A percentile compares a stretch with the other conserved stretches of the same genome.
These are phyloP conservation scores for Himantopus leucocephalus DNA, from an alignment of 2,113 vertebrate species.

Conservation along the genomic window DNA sequence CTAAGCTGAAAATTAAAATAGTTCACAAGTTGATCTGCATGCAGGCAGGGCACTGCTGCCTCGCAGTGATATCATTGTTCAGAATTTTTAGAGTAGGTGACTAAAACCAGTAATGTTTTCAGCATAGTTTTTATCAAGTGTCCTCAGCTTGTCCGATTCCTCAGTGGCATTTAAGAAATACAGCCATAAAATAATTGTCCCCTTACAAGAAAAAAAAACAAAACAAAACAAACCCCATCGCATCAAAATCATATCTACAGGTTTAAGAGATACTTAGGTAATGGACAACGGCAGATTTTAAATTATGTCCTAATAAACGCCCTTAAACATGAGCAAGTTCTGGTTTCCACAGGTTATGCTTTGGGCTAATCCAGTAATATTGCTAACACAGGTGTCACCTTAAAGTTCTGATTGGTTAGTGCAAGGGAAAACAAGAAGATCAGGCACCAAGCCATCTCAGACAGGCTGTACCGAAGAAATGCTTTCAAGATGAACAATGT, in stretches of 20 bases:
- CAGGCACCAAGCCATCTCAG: background rate
- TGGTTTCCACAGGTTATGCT: background rate
- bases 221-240: background rate
- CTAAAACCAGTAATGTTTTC: background rate
- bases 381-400: background rate
- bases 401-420: background rate
- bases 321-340: background rate
- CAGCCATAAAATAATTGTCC: background rate
- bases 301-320: background rate
- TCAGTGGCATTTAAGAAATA: background rate
- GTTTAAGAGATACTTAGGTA: background rate
- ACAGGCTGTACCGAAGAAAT: background rate
- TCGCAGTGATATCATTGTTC: background rate
- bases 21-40: background rate
- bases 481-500: background rate
- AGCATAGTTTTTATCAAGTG: background rate
- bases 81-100: background rate
- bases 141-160: background rate
- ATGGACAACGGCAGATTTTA: background rate
- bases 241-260: background rate
- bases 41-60: background rate
- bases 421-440: background rate
- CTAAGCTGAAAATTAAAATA: background rate
- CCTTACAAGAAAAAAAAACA: background rate
- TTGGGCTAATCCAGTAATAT: background rate